Evolutionary conservation across 2,797 vertebrate genomes (phyloP).

Genomic region (Pogoniulus pusillus): DNA sequence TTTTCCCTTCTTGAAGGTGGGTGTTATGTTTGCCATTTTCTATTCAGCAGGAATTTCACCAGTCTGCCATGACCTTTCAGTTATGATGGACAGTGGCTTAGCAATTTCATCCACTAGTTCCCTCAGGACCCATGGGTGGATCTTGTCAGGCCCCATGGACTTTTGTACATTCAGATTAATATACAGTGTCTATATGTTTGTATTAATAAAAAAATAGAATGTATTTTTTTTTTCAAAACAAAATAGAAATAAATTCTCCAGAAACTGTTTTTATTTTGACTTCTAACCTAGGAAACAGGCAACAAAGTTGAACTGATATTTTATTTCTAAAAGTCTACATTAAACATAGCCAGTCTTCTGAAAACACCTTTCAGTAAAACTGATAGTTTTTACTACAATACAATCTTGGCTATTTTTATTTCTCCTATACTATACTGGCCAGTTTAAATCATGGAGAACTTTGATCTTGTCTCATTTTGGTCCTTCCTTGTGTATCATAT

Average conservation of each 20-base stretch:
- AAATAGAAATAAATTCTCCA: background rate
- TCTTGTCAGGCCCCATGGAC: too few relatives aligned
- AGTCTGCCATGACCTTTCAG: too few relatives aligned
- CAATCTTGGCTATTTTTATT: background rate
- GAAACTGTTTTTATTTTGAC: background rate
- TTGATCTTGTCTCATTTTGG: background rate
- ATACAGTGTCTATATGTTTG: background rate
- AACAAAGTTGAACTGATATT: background rate
- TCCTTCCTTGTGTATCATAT: background rate
- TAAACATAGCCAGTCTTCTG: background rate
- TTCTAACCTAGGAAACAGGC: background rate
- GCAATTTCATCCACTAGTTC: too few relatives aligned
- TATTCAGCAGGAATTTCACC: too few relatives aligned
- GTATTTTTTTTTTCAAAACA: background rate
- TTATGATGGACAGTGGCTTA: too few relatives aligned
- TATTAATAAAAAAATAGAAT: background rate
- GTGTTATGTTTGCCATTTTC: too few relatives aligned
- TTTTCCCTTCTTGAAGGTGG: too few relatives aligned
- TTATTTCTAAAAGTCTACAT: background rate
- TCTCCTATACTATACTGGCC: background rate
- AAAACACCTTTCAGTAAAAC: background rate
- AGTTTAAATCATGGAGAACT: background rate
- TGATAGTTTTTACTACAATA: background rate
- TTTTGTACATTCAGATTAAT: too few relatives aligned
- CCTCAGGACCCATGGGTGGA: too few relatives aligned